Evolutionary conservation across 2,888 invertebrate species (phyloP), one percentile per base, ranked within the genome.

Genomic region (Agriopis marginaria): DNA sequence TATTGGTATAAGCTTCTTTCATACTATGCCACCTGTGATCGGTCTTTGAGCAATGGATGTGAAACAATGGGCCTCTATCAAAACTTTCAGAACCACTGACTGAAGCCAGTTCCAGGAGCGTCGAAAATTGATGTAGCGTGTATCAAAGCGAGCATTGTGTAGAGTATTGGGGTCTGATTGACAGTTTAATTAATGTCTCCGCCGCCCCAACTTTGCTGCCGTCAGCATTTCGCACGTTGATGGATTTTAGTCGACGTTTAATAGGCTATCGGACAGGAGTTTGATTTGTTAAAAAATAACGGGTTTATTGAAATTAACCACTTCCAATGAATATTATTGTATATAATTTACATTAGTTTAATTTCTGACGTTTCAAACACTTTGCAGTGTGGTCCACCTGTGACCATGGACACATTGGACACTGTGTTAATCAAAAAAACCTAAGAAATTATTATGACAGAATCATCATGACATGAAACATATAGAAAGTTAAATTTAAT

Each of bases 131-230:
- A 81, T 73, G 82, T 74, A 76, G 75, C 80, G 66, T 78, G 77
- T 81, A 80, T 83, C 81, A 81, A 86, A 83, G 82, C 78, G 75
- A 78, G 77, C 77, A 80, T 79, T 81, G 81, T 81, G 73, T 75
- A 71, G 72, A 75, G 75, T 79, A 82, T 82, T 79, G 79, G 75
- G 67, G 66, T 75, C 72, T 86, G 87, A 87, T 82, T 81, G 87
- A 84, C 85, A 80, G 79, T 84, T 84, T 86, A 87, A 87, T 87
- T 87, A 87, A 85, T 83, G 84, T 79, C 79, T 80, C 75, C 76
- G 79, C 75, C 79, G 64, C 42, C 77, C 79, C 74, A 80, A 80
- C 74, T 81, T 78, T 73, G 75, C 75, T 69, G 49, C 58, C 66
- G 73, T 70, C 74, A 69, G 70, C 72, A 69, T 70, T 40, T 68